Evolutionary conservation across 2,113 vertebrate species (phyloP), one percentile per base, ranked within the genome.

Genomic region (Tragelaphus imberbis): DNA sequence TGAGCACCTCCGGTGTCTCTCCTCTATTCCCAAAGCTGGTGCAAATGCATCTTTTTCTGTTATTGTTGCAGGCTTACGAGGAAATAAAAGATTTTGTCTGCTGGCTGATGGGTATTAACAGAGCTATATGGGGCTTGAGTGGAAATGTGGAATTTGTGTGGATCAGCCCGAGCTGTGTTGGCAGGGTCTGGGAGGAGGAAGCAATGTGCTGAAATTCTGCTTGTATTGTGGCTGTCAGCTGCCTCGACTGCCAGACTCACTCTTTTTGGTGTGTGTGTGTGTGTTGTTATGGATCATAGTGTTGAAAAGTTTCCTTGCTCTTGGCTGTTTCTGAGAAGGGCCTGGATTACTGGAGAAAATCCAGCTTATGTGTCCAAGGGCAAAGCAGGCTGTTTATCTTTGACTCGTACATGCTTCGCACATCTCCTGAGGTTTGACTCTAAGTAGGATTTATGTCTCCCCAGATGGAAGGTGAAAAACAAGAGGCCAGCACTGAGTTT

Each of bases 361-460:
- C 86, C 91, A 61, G 58, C 19, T 79, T 44, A 16, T 5, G 65
- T 68, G 90, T 87, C 49, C 36, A 16, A 68, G 71, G 97, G 77
- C 87, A 80, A 28, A 61, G 49, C 58, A 47, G 93, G 93, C 79
- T 87, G 77, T 86, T 95, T 85, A 88, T 61, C 87, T 97, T 11
- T 56, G 82, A 58, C 63, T 87, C 68, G 7, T 21, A 16, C 75
- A 19, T 7, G 56, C 80, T 84, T 27, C 19, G 0, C 21, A 7
- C 23, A 33, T 81, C 96, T 86, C 93, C 90, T 33, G 85, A 85
- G 90, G 89, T 59, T 80, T 86, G 71, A 33, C 92, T 90, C 88
- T 94, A 92, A 97, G 96, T 19, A 96, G 97, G 93, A 98, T 98
- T 98, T 96, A 75, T 94, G 84, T 59, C 96, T 96, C 75, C 95